Conservation (phyloP, 2,797 vertebrate genomes). For the Prunella strophiata region DNA sequence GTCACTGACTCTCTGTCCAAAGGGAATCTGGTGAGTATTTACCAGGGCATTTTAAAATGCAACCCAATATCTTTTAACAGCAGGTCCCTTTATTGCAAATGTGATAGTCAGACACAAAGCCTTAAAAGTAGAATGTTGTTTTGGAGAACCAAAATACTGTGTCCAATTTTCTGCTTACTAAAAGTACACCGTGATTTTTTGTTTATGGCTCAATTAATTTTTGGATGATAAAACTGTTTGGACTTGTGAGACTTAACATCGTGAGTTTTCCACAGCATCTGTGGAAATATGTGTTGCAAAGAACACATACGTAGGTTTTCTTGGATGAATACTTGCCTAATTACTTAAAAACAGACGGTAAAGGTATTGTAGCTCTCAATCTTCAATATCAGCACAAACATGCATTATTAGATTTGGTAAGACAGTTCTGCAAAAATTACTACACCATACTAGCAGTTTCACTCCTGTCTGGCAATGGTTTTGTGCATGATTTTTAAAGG, state of each 20-base stretch:
- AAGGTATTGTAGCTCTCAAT: conserved; percentile 44
- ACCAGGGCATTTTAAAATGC: not conserved
- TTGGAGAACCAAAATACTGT: not conserved
- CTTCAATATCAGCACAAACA: not conserved
- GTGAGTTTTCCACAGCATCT: not conserved
- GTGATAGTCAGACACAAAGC: not conserved
- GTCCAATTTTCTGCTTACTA: not conserved
- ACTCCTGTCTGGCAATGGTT: not conserved
- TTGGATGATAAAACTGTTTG: not conserved
- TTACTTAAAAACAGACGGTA: conserved; percentile 9
- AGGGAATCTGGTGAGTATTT: not conserved
- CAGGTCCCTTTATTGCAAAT: not conserved
- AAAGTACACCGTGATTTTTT: not conserved
- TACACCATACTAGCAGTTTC: not conserved
- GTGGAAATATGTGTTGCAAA: not conserved
- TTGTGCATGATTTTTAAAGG: conserved; percentile 7
- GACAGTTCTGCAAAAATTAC: conserved; percentile 28
- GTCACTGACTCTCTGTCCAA: not conserved
- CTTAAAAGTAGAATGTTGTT: not conserved
- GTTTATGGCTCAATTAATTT: not conserved
- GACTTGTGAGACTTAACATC: not conserved
- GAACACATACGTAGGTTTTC: not conserved
- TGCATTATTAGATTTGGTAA: conserved; percentile 7
- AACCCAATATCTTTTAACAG: not conserved
- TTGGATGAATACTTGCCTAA: conserved; percentile 12